These are phyloP conservation scores for Edolisoma coerulescens DNA, from an alignment of 2,113 vertebrate species.

Conservation along the genomic window DNA sequence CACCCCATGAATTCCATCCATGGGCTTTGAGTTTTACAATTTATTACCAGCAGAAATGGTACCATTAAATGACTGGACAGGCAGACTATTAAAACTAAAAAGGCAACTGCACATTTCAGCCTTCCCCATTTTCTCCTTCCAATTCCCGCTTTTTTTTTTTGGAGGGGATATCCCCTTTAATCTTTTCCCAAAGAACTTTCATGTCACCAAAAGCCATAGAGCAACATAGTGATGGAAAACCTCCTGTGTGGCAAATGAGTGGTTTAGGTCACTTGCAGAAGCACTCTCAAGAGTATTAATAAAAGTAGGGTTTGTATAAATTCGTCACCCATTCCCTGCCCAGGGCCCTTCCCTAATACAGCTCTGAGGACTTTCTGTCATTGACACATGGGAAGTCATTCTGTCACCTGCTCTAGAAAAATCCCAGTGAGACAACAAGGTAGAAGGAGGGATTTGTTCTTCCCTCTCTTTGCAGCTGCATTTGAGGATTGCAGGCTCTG, in stretches of 20 bases:
- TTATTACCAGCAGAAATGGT: not conserved
- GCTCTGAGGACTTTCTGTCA: not conserved
- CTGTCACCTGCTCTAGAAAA: not conserved
- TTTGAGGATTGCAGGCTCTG: not conserved
- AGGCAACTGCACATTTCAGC: not conserved
- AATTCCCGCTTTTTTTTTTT: rapidly evolving
- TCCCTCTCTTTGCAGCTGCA: not conserved
- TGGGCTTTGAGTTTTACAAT: not conserved
- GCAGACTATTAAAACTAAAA: not conserved
- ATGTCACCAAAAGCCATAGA: not conserved
- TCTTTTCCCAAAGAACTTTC: not conserved
- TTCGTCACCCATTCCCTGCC: not conserved
- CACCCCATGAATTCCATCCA: not conserved
- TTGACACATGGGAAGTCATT: not conserved
- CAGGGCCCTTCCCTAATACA: not conserved
- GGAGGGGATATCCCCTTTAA: not conserved
- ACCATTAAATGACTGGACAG: not conserved
- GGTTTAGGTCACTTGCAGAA: not conserved
- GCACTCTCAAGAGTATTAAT: not conserved
- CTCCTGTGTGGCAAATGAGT: rapidly evolving
- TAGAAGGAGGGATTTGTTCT: not conserved
- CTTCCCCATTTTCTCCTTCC: not conserved
- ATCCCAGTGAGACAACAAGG: not conserved
- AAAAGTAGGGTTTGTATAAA: not conserved
- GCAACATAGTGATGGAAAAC: not conserved